Evolutionary conservation across 2,113 vertebrate species (phyloP).

Genomic region (Carollia perspicillata): DNA sequence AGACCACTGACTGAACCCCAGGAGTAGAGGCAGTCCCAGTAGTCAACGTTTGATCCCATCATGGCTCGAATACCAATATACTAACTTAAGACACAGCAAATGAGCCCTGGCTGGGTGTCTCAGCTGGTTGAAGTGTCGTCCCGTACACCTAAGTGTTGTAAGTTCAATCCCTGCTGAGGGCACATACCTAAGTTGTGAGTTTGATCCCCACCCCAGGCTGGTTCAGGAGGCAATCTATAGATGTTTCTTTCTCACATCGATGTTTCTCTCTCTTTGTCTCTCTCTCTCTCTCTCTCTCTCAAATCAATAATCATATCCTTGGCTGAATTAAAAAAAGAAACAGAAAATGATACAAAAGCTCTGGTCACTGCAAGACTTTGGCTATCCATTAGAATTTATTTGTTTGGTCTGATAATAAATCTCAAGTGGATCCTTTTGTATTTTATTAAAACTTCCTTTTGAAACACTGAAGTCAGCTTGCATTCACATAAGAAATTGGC

Average conservation of each 20-base stretch:
- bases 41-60: not conserved
- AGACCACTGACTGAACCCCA: not conserved
- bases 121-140: no score
- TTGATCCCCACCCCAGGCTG: no score
- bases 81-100: not conserved
- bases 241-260: no score
- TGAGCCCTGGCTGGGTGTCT: no score
- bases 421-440: not conserved
- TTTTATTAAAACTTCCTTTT: not conserved
- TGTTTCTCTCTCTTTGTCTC: no score
- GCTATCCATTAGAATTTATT: not conserved
- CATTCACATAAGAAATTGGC: not conserved
- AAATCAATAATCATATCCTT: no score
- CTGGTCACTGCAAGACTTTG: not conserved
- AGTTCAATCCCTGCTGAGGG: no score
- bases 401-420: not conserved
- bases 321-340: not conserved
- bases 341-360: not conserved
- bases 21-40: rapidly evolving
- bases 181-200: no score
- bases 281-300: no score
- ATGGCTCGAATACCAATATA: not conserved
- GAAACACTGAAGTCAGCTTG: not conserved
- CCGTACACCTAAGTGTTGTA: no score
- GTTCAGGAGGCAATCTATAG: no score